Base-by-base conservation (phyloP, 2,888 invertebrate species). In the Anagyrus pseudococci region DNA sequence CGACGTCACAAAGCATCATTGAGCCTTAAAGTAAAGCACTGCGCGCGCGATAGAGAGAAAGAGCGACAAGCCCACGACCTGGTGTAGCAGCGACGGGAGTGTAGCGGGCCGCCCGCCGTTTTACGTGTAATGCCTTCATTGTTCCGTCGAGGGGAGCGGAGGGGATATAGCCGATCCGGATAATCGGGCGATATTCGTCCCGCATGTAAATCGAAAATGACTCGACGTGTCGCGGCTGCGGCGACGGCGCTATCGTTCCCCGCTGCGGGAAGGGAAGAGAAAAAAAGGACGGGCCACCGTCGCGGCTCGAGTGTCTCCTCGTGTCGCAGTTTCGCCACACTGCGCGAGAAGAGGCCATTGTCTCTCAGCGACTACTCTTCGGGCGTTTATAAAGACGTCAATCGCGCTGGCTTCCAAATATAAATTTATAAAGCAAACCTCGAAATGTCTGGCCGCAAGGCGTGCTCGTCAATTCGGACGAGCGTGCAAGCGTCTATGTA, bases 1-100 rank as follows among this genome's bases (percentile, higher is more conserved):
- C 59, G 44, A 53, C 55, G 49, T 52, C 50, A 58, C 55, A 56
- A 56, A 56, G 64, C 64, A 29, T 63, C 54, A 63, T 54, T 58
- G 54, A 58, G 49, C 20, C 41, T 29, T 29, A 43, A 54, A 54
- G 37, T 47, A 43, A 62, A 58, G 49, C 54, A 37, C 62, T 46
- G 52, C 44, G 37, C 50, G 46, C 26, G 41, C 19, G 23, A 37
- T 60, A 10, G 15, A 23, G 2, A 49, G 47, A 59, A 46, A 58
- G 41, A 23, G 19, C 26, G n/a, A 53, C n/a, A 52, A 23, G 37
- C 22, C n/a, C 23, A 13, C 17, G 46, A 33, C 46, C 52, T 47
- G 33, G 26, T 23, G 44, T 17, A 6, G 22, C 2, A 4, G 41
- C 47, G n/a, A n/a, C n/a, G n/a, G n/a, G n/a, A n/a, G n/a, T n/a